These are phyloP conservation scores for Solenopsis fugax DNA, from an alignment of 1,140 invertebrate genomes.

Conservation along the genomic window DNA sequence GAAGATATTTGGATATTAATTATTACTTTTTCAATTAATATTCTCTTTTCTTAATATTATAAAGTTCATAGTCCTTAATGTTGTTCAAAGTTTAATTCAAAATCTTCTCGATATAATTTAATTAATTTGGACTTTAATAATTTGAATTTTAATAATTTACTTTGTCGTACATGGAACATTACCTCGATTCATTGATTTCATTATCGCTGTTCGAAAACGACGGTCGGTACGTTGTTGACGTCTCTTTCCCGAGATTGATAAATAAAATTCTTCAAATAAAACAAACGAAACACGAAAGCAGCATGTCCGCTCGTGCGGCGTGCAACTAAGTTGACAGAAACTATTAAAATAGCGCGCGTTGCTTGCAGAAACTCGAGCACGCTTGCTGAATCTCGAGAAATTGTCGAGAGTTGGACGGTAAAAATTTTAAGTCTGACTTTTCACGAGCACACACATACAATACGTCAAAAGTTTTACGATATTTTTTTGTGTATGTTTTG, in stretches of 20 bases:
- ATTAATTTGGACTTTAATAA: neutral
- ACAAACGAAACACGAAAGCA: slow-evolving; percentile 14
- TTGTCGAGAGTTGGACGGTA: neutral
- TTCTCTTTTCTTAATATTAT: neutral
- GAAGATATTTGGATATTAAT: neutral
- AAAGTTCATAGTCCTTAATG: neutral
- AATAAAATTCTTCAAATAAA: slow-evolving; percentile 38
- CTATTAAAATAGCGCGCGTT: slow-evolving; percentile 49
- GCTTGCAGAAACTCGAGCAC: slow-evolving; percentile 30
- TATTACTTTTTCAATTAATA: neutral
- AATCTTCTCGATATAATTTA: neutral
- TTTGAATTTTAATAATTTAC: neutral
- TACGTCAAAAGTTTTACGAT: slow-evolving; percentile 7
- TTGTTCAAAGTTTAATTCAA: neutral
- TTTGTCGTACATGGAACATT: neutral
- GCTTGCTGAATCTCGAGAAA: slow-evolving; percentile 35
- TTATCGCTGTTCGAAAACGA: neutral
- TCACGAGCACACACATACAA: neutral
- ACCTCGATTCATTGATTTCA: neutral
- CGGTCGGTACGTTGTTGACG: neutral
- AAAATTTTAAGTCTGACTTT: slow-evolving; percentile 38
- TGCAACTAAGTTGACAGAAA: slow-evolving; percentile 47
- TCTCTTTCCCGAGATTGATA: slow-evolving; percentile 29
- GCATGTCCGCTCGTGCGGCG: slow-evolving; percentile 2
- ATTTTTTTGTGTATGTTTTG: neutral